Base-by-base conservation (phyloP, 2,797 vertebrate species). In the Sandelia bainsii region DNA sequence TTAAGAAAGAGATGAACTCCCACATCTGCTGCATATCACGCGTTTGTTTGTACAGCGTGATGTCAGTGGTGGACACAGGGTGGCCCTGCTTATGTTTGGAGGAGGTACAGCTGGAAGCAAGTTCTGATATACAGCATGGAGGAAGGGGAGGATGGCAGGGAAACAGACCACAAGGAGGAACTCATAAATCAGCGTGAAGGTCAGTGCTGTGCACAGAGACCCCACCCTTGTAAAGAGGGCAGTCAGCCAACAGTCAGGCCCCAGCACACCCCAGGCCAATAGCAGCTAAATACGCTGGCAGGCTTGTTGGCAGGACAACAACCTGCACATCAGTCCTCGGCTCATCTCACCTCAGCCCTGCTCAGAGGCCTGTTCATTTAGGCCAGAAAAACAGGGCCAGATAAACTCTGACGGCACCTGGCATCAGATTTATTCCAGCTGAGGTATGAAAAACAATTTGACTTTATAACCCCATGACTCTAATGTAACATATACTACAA, bases 131-230 rank as follows among this genome's bases (percentile, higher is more conserved):
- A 70, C 54, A 60, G 68, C 62, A 61, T 51, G 34, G 25, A 71
- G 76, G 75, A 61, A 72, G 81, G 57, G 46, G 60, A 67, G 58
- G 60, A 72, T 32, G 42, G 66, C 54, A 67, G 52, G 68, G 76
- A 74, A 78, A 66, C 34, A 0, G 64, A 61, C 39, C 13, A 27
- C 50, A 19, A 68, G 72, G 70, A 90, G 82, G 86, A 90, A 88
- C 76, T 66, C 80, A 80, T 90, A 83, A 87, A 91, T 90, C 80
- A 87, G 50, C 75, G 51, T 69, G 79, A 91, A 90, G 88, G 84
- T 89, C 87, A 85, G 67, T 59, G 29, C 57, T 19, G 49, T 79
- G 69, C 60, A 53, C 22, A 0, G 65, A 81, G 61, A 61, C 83
- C 83, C 79, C 76, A 81, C 83, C 88, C 84, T 70, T 78, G 72